Evolutionary conservation across 2,797 vertebrate species (phyloP), one percentile per base, ranked within the genome.

Genomic region (Prionace glauca): DNA sequence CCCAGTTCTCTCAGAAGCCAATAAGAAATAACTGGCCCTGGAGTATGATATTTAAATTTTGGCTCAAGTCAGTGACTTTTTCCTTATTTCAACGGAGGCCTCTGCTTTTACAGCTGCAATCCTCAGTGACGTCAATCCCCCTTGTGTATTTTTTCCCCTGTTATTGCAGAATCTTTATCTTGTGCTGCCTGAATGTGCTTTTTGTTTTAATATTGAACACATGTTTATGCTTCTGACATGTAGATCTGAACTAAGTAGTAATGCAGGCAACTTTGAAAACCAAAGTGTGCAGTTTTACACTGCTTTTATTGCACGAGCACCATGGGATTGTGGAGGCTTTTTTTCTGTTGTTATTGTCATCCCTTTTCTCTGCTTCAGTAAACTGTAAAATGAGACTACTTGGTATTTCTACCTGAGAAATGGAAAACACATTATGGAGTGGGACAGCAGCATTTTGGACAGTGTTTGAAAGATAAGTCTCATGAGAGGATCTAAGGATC

Each of bases 131-230:
- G 87, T 62, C 62, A 92, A 94, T 20, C 22, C 71, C 41, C 20
- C 69, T 24, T 69, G 22, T 11, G 20, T 36, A 45, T 36, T 71
- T 67, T 36, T 69, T 50, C 36, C 67, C 3, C 50, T 67, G 91
- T 26, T 45, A 94, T 94, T 94, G 65, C 20, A 12, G 32, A 93
- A 93, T 93, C n/a, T 93, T 86, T 94, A 41, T 45, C 41, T 69
- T 93, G 65, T 18, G 3, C 65, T 67, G 24, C 71, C n/a, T 94
- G 65, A 71, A 36, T 22, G 16, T 18, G 5, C 2, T 45, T 71
- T 71, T 87, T 94, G 24, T 41, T 36, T 41, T 36, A 93, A 93
- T 71, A n/a, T 36, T 71, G 41, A 69, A 93, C 62, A 45, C 91
- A 24, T 67, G 91, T 41, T 41, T 22, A 93, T 36, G n/a, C 91